These are phyloP conservation scores for Urophycis tenuis DNA, from an alignment of 2,797 vertebrate species.

Conservation along the genomic window DNA sequence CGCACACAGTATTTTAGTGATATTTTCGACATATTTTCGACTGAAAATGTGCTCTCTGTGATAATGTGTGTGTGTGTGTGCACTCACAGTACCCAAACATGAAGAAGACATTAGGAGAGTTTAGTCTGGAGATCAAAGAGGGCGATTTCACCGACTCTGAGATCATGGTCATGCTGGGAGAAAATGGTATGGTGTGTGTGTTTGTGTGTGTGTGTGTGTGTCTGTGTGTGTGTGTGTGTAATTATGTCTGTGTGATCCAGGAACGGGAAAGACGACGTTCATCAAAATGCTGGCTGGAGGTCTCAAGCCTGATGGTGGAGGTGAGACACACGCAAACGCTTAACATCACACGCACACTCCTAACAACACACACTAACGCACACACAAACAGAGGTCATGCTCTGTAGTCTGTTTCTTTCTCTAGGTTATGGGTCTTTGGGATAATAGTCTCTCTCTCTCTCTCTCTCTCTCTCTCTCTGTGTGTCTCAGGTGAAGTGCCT, in stretches of 20 bases:
- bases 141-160: slow-evolving; percentile 99
- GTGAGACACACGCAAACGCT: slow-evolving; percentile 61
- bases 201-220: slow-evolving; percentile 1
- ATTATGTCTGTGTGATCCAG: slow-evolving; percentile 54
- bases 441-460: not conserved
- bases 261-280: slow-evolving; percentile 95
- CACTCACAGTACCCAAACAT: slow-evolving; percentile 82
- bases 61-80: not conserved
- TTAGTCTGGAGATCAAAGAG: slow-evolving; percentile 82
- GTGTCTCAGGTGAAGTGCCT: slow-evolving; percentile 79
- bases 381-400: not conserved
- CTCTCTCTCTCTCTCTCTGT: not conserved
- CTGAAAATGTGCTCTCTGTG: not conserved
- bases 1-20: too few species aligned
- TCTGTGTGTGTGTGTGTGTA: not conserved
- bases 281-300: slow-evolving; percentile 96
- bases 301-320: slow-evolving; percentile 89
- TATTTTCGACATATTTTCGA: too few species aligned
- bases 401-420: slow-evolving; percentile 30
- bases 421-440: slow-evolving; percentile 14
- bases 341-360: too few species aligned
- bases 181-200: slow-evolving; percentile 77
- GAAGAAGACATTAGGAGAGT: slow-evolving; percentile 95
- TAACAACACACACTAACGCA: too few species aligned
- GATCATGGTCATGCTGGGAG: slow-evolving; percentile 99